A percentile compares a stretch with the other conserved stretches of the same genome.
These are phyloP conservation scores for Colletes collaris DNA, from an alignment of 2,888 invertebrate species.

Conservation along the genomic window DNA sequence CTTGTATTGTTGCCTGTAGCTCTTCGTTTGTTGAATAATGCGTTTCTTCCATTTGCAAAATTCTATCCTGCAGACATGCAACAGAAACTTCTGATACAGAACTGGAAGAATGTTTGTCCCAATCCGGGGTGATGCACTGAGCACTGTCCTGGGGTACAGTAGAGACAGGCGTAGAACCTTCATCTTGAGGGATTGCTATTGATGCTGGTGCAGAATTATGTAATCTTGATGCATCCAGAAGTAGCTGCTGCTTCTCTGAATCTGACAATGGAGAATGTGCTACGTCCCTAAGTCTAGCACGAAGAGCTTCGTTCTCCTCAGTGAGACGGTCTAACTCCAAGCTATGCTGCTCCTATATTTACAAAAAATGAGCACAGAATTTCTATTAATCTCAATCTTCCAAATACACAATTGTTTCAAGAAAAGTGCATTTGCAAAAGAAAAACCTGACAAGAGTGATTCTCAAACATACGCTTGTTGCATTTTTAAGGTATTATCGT, in stretches of 20 bases:
- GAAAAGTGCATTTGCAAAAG: no score
- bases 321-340: conserved; percentile 87
- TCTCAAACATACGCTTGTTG: neutral
- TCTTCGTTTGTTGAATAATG: conserved; percentile 95
- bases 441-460: no score
- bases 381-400: no score
- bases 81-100: conserved; percentile 95
- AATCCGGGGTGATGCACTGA: conserved; percentile 91
- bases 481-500: neutral
- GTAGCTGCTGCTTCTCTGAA: conserved; percentile 91
- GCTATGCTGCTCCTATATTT: conserved; percentile 85
- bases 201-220: conserved; percentile 93
- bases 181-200: conserved; percentile 84
- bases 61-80: conserved; percentile 96
- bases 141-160: conserved; percentile 83
- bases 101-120: conserved; percentile 96
- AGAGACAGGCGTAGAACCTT: conserved; percentile 53
- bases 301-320: conserved; percentile 90
- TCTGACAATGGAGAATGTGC: conserved; percentile 92
- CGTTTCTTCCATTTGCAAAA: conserved; percentile 96
- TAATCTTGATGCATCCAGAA: conserved; percentile 88
- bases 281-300: conserved; percentile 90
- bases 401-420: no score
- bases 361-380: neutral
- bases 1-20: conserved; percentile 96